Conservation (phyloP, 1,140 invertebrate genomes). For the Cylas formicarius region DNA sequence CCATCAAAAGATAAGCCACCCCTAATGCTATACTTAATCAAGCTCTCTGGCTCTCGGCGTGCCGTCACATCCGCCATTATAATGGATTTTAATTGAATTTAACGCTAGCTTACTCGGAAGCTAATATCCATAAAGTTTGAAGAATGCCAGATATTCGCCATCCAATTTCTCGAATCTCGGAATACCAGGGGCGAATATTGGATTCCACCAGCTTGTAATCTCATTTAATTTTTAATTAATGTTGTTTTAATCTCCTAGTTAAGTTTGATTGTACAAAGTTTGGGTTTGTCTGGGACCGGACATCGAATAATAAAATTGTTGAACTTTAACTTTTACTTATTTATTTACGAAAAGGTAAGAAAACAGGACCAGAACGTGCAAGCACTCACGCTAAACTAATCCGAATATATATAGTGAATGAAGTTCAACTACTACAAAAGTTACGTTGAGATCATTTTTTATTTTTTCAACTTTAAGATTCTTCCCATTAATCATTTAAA, state of each 20-base stretch:
- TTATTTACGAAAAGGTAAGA: too few relatives aligned
- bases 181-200: background rate
- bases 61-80: background rate
- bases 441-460: too few relatives aligned
- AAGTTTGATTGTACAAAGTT: slow-evolving; percentile 15
- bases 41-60: slow-evolving; percentile 1
- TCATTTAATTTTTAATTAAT: background rate
- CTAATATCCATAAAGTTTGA: slow-evolving; percentile 19
- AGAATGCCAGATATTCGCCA: background rate
- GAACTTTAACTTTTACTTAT: too few relatives aligned
- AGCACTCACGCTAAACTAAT: too few relatives aligned
- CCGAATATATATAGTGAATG: too few relatives aligned
- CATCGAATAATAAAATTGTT: too few relatives aligned
- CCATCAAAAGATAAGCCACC: slow-evolving; percentile 22
- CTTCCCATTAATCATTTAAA: too few relatives aligned
- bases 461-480: too few relatives aligned
- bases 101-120: slow-evolving; percentile 5
- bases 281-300: too few relatives aligned
- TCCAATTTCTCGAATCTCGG: background rate
- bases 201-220: background rate
- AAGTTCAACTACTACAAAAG: too few relatives aligned
- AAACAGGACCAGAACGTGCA: too few relatives aligned
- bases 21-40: slow-evolving; percentile 19
- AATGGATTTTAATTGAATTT: slow-evolving; percentile 17
- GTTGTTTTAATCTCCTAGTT: slow-evolving; percentile 4